Conservation (phyloP, 2,113 vertebrate species). For the Clarias gariepinus region DNA sequence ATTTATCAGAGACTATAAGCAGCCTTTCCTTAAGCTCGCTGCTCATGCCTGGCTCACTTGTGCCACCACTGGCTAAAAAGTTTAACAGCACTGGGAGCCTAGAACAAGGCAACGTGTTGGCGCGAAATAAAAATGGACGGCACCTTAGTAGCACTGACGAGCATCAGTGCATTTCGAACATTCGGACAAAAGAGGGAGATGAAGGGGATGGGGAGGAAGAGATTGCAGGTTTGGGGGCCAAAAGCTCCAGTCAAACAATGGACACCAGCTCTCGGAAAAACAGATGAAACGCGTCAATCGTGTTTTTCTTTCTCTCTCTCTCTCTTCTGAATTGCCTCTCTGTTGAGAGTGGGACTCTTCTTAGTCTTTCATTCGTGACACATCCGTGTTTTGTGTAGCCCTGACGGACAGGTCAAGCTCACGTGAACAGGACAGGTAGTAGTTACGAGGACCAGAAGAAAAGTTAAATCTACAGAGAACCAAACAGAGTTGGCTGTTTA, state of each 20-base stretch:
- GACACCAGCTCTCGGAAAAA: conserved; percentile 67
- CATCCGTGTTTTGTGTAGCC: conserved; percentile 50
- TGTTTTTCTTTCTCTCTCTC: conserved; percentile 9
- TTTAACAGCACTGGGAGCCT: conserved; percentile 91
- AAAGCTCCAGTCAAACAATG: conserved; percentile 52
- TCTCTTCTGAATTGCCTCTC: conserved; percentile 47
- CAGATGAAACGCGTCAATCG: conserved; percentile 69
- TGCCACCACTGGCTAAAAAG: conserved; percentile 75
- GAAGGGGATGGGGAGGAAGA: conserved; percentile 49
- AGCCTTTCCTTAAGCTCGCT: conserved; percentile 89
- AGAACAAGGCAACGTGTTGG: conserved; percentile 59
- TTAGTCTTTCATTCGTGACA: conserved; percentile 51
- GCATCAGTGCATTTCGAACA: conserved; percentile 60
- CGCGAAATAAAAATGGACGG: conserved; percentile 58
- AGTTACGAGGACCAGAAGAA: neutral
- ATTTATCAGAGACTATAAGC: conserved; percentile 83
- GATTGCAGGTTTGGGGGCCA: conserved; percentile 49
- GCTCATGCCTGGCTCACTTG: conserved; percentile 71
- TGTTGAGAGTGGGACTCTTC: conserved; percentile 41
- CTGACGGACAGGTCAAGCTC: conserved; percentile 40
- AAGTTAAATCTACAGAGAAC: neutral
- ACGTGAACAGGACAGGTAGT: conserved; percentile 5
- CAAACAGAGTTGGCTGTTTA: neutral
- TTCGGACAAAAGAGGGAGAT: conserved; percentile 57
- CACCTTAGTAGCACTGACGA: conserved; percentile 52